Percentiles rank a stretch among this genome's conserved stretches.
These are phyloP conservation scores for Pseudochirops cupreus DNA, from an alignment of 2,797 vertebrate genomes.

Conservation along the genomic window DNA sequence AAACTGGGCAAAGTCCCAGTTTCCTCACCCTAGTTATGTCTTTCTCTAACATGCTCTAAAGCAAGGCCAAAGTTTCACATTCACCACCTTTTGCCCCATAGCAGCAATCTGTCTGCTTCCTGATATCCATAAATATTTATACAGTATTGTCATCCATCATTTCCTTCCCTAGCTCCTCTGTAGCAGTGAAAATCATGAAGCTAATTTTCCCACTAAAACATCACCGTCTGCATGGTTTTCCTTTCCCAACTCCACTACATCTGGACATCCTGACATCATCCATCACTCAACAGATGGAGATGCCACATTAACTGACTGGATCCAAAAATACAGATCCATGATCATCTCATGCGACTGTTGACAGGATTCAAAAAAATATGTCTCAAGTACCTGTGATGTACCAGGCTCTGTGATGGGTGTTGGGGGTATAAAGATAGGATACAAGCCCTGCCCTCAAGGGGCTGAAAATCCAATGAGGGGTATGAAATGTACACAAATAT, in stretches of 20 bases:
- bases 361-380: not conserved
- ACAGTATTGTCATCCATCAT: not conserved
- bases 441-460: not conserved
- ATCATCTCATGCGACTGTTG: not conserved
- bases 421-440: not conserved
- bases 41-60: not conserved
- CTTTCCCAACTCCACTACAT: not conserved
- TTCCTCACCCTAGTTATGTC: not conserved
- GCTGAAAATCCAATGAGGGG: not conserved
- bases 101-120: not conserved
- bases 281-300: not conserved
- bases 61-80: not conserved
- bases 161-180: not conserved
- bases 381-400: not conserved
- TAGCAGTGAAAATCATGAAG: not conserved
- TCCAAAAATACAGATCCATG: not conserved
- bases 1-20: not conserved
- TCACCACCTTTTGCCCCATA: not conserved
- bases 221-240: not conserved
- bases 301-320: not conserved
- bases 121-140: not conserved
- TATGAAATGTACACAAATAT: not conserved
- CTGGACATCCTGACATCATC: not conserved
- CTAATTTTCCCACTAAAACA: not conserved
- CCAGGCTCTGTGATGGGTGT: not conserved